A percentile compares a stretch with the other conserved stretches of the same genome.
Conservation (phyloP, 2,113 vertebrate species). For the Hippolais icterina region DNA sequence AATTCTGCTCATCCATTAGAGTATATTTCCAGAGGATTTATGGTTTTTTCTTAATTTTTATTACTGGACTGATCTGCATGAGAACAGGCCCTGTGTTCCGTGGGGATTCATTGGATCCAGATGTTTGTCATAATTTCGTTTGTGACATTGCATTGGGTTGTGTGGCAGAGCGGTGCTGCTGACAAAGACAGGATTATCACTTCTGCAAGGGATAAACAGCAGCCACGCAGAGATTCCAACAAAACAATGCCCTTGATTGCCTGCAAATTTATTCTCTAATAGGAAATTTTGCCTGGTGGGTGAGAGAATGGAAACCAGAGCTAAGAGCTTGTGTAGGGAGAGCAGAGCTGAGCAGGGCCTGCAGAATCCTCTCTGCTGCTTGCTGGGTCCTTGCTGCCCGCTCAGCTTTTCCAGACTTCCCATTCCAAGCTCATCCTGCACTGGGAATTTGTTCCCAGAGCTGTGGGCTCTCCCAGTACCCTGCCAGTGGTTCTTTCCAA, state of each 20-base stretch:
- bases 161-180: not conserved
- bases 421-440: fast-evolving
- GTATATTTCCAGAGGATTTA: not conserved
- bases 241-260: not conserved
- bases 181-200: conserved; percentile 8
- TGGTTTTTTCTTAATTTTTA: conserved; percentile 25
- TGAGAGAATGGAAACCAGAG: not conserved
- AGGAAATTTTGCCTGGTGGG: not conserved
- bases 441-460: not conserved
- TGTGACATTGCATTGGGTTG: not conserved
- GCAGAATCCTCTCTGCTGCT: not conserved
- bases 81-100: not conserved
- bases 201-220: not conserved
- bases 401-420: not conserved
- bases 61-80: conserved; percentile 40
- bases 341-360: not conserved
- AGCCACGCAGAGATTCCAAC: not conserved
- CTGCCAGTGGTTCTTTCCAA: not conserved
- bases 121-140: conserved; percentile 23
- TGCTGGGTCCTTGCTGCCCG: not conserved
- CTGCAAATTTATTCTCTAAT: not conserved
- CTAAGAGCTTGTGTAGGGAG: not conserved
- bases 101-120: conserved; percentile 8
- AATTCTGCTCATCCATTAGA: not conserved
- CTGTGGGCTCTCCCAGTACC: not conserved